These are phyloP conservation scores for Cynodonichthys magdalenae DNA, from an alignment of 2,797 vertebrate species.

Conservation along the genomic window DNA sequence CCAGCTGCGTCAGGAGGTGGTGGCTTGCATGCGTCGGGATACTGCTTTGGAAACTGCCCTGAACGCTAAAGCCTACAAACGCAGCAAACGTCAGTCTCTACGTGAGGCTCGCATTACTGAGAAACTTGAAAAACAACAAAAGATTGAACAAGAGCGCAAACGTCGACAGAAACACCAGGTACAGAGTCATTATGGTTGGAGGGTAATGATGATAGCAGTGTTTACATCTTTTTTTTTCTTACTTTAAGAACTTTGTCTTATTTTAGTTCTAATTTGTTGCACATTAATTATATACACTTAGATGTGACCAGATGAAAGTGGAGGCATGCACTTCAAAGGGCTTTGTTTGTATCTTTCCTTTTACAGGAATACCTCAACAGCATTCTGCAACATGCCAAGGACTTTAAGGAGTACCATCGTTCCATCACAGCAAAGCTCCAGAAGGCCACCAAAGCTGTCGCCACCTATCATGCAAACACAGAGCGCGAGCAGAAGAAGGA, in stretches of 20 bases:
- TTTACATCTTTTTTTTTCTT: background rate
- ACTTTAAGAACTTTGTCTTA: background rate
- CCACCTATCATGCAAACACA: constrained; percentile 96
- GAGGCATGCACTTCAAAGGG: background rate
- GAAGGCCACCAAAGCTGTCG: constrained; percentile 94
- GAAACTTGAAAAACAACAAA: constrained; percentile 98
- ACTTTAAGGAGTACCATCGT: constrained; percentile 97
- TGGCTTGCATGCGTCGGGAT: constrained; percentile 97
- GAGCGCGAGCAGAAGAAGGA: constrained; percentile 98
- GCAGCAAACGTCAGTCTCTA: constrained; percentile 95
- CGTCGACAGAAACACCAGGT: constrained; percentile 98
- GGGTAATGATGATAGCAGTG: background rate
- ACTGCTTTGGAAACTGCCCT: constrained; percentile 95
- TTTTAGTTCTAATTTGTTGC: background rate
- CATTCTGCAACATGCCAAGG: constrained; percentile 97
- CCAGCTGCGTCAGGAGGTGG: constrained; percentile 95
- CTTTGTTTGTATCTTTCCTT: background rate
- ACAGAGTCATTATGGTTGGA: background rate
- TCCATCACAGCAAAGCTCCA: constrained; percentile 95
- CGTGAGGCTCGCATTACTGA: constrained; percentile 96
- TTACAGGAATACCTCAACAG: constrained; percentile 97
- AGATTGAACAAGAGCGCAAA: constrained; percentile 97
- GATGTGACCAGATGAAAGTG: too few relatives aligned
- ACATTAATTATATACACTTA: background rate
- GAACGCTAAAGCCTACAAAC: constrained; percentile 96